Conservation (phyloP, 2,888 invertebrate species). For the Aproaerema taeniolella region DNA sequence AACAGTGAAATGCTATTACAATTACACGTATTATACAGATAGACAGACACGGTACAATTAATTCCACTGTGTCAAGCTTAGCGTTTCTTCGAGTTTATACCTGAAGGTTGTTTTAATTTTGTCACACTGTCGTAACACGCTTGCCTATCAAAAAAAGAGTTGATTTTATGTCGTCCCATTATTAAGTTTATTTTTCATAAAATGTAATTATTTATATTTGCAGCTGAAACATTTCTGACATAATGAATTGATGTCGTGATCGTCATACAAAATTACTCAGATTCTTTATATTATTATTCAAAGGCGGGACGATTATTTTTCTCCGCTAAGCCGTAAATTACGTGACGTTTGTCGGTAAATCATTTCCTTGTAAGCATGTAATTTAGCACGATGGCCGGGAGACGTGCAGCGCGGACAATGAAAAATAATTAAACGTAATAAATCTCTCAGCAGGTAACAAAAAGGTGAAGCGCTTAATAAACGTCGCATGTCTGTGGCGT, state of each 20-base stretch:
- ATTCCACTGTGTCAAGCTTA: too few relatives aligned
- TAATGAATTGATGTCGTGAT: slow-evolving; percentile 3
- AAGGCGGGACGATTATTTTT: slow-evolving; percentile 24
- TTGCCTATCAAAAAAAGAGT: too few relatives aligned
- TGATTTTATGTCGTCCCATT: too few relatives aligned
- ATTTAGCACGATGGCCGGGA: slow-evolving; percentile 58
- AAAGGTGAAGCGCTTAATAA: slow-evolving; percentile 73
- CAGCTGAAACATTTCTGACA: too few relatives aligned
- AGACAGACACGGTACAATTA: too few relatives aligned
- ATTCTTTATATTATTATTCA: slow-evolving; percentile 13
- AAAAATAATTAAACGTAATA: slow-evolving; percentile 77
- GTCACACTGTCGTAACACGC: too few relatives aligned
- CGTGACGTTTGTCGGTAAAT: slow-evolving; percentile 45
- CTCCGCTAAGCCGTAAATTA: slow-evolving; percentile 36
- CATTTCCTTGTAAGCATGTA: slow-evolving; percentile 56
- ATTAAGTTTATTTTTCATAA: too few relatives aligned
- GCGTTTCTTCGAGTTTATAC: too few relatives aligned
- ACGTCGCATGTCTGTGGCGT: slow-evolving; percentile 71
- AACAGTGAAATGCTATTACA: too few relatives aligned
- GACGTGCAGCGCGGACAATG: slow-evolving; percentile 68
- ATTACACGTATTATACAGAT: too few relatives aligned
- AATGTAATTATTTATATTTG: not conserved
- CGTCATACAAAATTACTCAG: not conserved
- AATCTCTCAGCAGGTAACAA: slow-evolving; percentile 75
- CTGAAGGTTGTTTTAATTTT: too few relatives aligned